A percentile compares a stretch with the other conserved stretches of the same genome.
Evolutionary conservation across 1,140 invertebrate genomes (phyloP).

Genomic region (Hesperophylax magnus): DNA sequence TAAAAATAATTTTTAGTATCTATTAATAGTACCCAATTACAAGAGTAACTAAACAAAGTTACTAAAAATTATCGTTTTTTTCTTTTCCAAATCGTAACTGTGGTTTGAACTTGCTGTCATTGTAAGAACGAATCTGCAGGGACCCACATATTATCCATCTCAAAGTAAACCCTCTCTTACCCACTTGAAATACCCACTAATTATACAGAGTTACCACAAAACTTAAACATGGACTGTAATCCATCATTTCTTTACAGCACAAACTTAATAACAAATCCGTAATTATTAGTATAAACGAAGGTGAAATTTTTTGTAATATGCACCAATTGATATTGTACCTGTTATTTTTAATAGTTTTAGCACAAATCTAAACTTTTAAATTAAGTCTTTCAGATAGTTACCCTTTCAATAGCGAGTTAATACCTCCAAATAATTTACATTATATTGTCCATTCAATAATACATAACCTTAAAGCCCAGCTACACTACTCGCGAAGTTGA

Average conservation of each 20-base stretch:
- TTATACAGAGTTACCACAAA: too few species aligned
- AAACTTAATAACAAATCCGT: not conserved
- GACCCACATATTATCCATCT: not conserved
- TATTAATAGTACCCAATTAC: too few species aligned
- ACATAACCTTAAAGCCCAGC: too few species aligned
- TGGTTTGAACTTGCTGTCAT: conserved; percentile 35
- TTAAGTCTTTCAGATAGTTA: conserved; percentile 23
- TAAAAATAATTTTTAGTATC: conserved; percentile 40
- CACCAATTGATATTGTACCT: conserved; percentile 33
- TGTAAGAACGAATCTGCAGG: conserved; percentile 43
- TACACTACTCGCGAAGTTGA: too few species aligned
- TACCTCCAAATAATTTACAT: not conserved
- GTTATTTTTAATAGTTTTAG: conserved; percentile 34
- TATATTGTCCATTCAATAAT: not conserved
- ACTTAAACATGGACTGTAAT: not conserved
- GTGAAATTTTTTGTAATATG: conserved; percentile 3
- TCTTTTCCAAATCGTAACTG: not conserved
- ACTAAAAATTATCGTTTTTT: too few species aligned
- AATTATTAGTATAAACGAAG: not conserved
- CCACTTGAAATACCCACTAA: not conserved
- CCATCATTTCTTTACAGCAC: not conserved
- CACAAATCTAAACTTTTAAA: conserved; percentile 31
- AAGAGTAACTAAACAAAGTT: too few species aligned
- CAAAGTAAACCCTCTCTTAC: not conserved
- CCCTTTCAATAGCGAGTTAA: not conserved